Base-by-base conservation (phyloP, 2,113 vertebrate species). In the Mormoops blainvillei region DNA sequence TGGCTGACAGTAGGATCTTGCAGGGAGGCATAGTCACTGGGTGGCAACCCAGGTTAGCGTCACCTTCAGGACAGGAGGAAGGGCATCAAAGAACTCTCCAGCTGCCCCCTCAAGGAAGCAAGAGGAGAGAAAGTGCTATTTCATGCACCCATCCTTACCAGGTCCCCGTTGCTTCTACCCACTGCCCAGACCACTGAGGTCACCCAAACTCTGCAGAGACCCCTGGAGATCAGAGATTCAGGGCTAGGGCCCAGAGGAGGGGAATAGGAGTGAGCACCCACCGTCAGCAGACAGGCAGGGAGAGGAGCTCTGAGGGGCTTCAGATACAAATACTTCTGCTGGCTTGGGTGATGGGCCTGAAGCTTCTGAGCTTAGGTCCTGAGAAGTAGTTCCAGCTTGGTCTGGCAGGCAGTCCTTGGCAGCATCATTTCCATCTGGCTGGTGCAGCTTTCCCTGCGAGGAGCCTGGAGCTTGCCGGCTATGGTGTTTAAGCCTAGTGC, bases 201-300 rank as follows among this genome's bases (percentile, higher is more conserved):
- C 22, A 31, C 14, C 5, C 9, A 38, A 26, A 3, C 26, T 77
- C 81, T 58, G 50, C 31, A 43, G 33, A 70, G 26, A 61, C 6
- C 9, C 16, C 38, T 71, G 12, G 38, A 41, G 36, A 5, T 43
- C 43, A 80, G 52, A 48, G 26, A 41, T 10, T 24, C 22, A 1
- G 3, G 58, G 54, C 0, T 48, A 22, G 80, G 80, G 78, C 50
- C 14, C 38, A 65, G 0, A 65, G 1, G 38, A 12, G 31, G 65
- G 36, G 7, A 1, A 48, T 18, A 71, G 43, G 56, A 28, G 0
- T 12, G 15, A 90, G 28, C 52, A 98, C 98, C 67, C 90, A 99
- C 98, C 98, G 0, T 98, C 97, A 68, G 97, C 71, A 83, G 98
- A 97, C 33, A 77, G 91, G 58, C 96, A 97, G 0, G 97, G 67